Evolutionary conservation across 1,140 invertebrate genomes (phyloP), one percentile per base, ranked within the genome.

Genomic region (Zaprionus ornatus): DNA sequence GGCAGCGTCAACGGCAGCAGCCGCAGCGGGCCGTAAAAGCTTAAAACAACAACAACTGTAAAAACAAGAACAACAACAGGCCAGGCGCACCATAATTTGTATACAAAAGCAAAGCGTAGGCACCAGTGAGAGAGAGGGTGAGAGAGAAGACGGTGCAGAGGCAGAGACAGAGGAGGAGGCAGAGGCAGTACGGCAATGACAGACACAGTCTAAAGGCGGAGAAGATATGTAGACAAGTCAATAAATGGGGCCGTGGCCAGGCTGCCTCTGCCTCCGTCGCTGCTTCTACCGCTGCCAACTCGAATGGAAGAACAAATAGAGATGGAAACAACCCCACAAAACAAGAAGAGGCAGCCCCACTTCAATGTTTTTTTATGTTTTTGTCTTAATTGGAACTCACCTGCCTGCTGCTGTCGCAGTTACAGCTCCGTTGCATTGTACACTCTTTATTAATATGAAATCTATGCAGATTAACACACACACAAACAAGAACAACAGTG

Each of bases 241-340:
- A 73, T 87, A 88, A 80, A 87, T 78, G 84, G 74, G 70, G 81
- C 80, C 77, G 80, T 71, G 83, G 76, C 79, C 82, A 64, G 63
- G 75, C 74, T 45, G 29, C 45, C 52, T 32, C 45, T 71, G 35
- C 15, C 37, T 55, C 35, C 52, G 64, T 50, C 45, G 29, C 65
- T 56, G 27, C 65, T 42, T 35, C 64, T 65, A 45, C 64, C 64
- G 50, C 62, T 45, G 40, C 40, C 40, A 45, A 45, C n/a, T 45
- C 40, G 40, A 45, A 45, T 45, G 40, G 45, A 66, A 54, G 37
- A 62, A 29, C 37, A 66, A 67, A 59, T 35, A 65, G 55, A 60
- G 70, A 60, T 25, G 63, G 65, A 62, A 45, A 48, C 45, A 48
- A 32, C 66, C 66, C 65, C 66, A 70, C 72, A 63, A 12, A 29